Conservation (phyloP, 2,888 invertebrate species). For the Orthonevra nobilis region DNA sequence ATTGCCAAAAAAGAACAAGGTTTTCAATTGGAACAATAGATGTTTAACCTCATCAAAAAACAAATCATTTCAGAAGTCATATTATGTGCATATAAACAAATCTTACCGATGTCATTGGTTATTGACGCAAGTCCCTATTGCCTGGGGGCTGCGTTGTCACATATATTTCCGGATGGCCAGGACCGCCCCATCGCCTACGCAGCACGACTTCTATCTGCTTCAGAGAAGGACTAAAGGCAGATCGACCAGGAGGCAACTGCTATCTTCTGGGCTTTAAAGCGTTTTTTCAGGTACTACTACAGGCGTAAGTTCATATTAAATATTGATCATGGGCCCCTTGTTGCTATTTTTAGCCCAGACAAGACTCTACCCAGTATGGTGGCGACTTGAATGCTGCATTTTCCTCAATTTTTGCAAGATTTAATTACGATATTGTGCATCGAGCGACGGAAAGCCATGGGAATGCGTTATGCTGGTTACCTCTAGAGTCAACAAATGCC, state of each 20-base stretch:
- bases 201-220: slow-evolving; percentile 27
- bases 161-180: too few species aligned
- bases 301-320: slow-evolving; percentile 34
- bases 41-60: too few species aligned
- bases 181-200: slow-evolving; percentile 60
- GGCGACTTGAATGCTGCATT: slow-evolving; percentile 20
- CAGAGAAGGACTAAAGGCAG: slow-evolving; percentile 40
- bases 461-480: slow-evolving; percentile 11
- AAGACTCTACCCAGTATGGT: slow-evolving; percentile 31
- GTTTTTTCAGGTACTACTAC: slow-evolving; percentile 41
- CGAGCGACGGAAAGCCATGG: slow-evolving; percentile 11
- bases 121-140: slow-evolving; percentile 70
- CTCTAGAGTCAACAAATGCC: background rate
- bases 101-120: slow-evolving; percentile 59
- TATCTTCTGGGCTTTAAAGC: too few species aligned
- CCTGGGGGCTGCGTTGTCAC: slow-evolving; percentile 35
- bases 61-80: too few species aligned
- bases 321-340: slow-evolving; percentile 42
- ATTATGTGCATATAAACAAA: too few species aligned
- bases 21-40: too few species aligned
- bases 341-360: too few species aligned
- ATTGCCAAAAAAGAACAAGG: too few species aligned
- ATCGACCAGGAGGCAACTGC: slow-evolving; percentile 55
- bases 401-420: slow-evolving; percentile 19
- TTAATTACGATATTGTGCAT: slow-evolving; percentile 24